Evolutionary conservation across 2,113 vertebrate species (phyloP).

Genomic region (Steatornis caripensis): DNA sequence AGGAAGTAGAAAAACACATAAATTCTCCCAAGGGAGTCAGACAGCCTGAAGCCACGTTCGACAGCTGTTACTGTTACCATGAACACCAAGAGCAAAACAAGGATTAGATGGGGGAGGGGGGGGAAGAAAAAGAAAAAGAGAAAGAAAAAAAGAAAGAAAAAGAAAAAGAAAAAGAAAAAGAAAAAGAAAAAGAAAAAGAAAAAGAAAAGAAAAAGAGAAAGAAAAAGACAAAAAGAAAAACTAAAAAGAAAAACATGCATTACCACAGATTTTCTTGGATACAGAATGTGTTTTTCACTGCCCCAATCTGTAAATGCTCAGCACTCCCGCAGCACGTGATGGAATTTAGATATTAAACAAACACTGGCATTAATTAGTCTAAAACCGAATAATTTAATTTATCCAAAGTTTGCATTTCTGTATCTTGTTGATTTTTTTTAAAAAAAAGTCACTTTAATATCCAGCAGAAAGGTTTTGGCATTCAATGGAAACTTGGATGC

Average conservation of each 20-base stretch:
- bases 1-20: slow-evolving; percentile 83
- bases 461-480: background rate
- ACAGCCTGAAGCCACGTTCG: slow-evolving; percentile 72
- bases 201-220: background rate
- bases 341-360: slow-evolving; percentile 68
- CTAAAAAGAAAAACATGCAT: background rate
- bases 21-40: slow-evolving; percentile 80
- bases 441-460: background rate
- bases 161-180: too few relatives aligned
- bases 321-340: background rate
- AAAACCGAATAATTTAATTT: background rate
- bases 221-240: too few relatives aligned
- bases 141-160: background rate
- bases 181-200: too few relatives aligned
- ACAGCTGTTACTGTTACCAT: slow-evolving; percentile 77
- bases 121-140: rapidly evolving
- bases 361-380: slow-evolving; percentile 46
- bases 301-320: slow-evolving; percentile 31
- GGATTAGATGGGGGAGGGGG: background rate
- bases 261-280: slow-evolving; percentile 54
- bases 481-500: background rate
- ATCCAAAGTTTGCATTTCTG: background rate
- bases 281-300: slow-evolving; percentile 53
- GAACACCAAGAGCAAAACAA: slow-evolving; percentile 74
- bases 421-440: background rate